Conservation (phyloP, 2,113 vertebrate species). For the Crotalus horridus region DNA sequence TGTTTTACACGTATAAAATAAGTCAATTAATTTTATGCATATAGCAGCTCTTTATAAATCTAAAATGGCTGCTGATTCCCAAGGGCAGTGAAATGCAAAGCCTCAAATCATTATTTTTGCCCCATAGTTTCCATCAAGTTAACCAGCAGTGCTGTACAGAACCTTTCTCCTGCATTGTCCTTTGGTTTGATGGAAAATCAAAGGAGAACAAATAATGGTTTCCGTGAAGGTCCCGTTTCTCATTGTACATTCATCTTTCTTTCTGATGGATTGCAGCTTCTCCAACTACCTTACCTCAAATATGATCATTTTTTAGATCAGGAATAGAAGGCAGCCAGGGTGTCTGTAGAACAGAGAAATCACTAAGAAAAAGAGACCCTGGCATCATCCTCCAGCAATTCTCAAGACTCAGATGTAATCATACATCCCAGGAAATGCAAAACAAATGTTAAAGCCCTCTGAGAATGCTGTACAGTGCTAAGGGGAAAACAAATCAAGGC, state of each 20-base stretch:
- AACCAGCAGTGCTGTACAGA: neutral
- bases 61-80: neutral
- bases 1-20: neutral
- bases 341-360: neutral
- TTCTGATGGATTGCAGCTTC: neutral
- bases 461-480: neutral
- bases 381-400: neutral
- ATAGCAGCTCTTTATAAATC: neutral
- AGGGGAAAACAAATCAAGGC: neutral
- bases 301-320: neutral
- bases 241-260: neutral
- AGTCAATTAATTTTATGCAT: neutral
- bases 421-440: neutral
- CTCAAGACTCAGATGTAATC: neutral
- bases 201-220: neutral
- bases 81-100: neutral
- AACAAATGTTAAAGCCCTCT: neutral
- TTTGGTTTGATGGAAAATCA: neutral
- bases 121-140: neutral
- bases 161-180: neutral
- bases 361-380: neutral
- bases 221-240: neutral
- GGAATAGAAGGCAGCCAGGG: neutral
- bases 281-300: neutral
- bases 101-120: slow-evolving; percentile 1